Conservation (phyloP, 2,113 vertebrate genomes). For the Macrotis lagotis region DNA sequence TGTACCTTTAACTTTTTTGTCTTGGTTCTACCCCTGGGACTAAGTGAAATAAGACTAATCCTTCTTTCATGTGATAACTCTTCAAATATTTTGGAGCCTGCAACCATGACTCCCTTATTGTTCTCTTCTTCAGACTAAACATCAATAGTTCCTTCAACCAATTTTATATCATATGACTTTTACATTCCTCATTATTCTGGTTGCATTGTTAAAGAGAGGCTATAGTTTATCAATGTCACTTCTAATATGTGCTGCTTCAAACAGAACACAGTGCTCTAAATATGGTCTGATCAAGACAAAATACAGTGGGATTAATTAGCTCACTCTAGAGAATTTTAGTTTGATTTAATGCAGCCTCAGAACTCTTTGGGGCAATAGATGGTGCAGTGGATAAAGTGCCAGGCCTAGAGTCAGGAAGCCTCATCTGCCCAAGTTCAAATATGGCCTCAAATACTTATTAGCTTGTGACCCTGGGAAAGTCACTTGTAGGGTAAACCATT, state of each 20-base stretch:
- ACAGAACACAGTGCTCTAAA: neutral
- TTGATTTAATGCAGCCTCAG: neutral
- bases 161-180: neutral
- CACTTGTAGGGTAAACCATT: no score
- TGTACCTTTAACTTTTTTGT: neutral
- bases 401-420: neutral
- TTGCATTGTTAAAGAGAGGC: neutral
- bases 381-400: neutral
- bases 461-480: neutral
- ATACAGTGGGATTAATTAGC: neutral
- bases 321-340: neutral
- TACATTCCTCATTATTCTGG: neutral
- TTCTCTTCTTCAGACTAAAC: neutral
- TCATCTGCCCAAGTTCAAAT: neutral
- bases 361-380: neutral
- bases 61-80: neutral
- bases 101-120: neutral
- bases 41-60: neutral
- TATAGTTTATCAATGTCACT: neutral
- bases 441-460: neutral
- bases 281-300: neutral
- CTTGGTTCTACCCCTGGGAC: neutral
- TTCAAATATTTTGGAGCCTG: neutral
- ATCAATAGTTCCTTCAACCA: neutral
- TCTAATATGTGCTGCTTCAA: neutral